Conservation (phyloP, 2,888 invertebrate species). For the Acrobasis consociella region DNA sequence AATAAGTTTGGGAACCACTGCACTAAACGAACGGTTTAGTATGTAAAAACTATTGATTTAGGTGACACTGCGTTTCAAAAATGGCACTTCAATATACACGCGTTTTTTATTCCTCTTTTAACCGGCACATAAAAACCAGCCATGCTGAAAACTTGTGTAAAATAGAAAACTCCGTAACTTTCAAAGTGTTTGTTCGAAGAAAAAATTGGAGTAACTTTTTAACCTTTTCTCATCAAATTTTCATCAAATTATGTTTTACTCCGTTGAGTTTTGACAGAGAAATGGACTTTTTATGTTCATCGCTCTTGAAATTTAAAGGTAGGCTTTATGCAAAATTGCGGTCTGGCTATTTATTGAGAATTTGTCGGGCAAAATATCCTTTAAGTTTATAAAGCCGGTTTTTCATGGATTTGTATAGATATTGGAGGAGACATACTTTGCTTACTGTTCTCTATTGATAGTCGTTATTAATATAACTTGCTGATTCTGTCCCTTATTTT, state of each 20-base stretch:
- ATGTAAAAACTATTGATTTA: too few relatives aligned
- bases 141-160: constrained; percentile 25
- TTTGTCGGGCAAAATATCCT: background rate
- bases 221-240: constrained; percentile 54
- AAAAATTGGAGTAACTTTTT: constrained; percentile 53
- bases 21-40: too few relatives aligned
- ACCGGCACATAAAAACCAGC: constrained; percentile 33
- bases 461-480: too few relatives aligned
- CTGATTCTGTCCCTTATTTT: too few relatives aligned
- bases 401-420: background rate
- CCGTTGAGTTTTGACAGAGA: constrained; percentile 39
- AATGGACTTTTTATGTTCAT: constrained; percentile 45
- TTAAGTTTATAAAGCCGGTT: background rate
- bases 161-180: constrained; percentile 34
- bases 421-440: too few relatives aligned
- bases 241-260: constrained; percentile 54
- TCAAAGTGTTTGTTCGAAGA: constrained; percentile 46
- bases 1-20: too few relatives aligned
- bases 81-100: too few relatives aligned
- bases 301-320: constrained; percentile 42
- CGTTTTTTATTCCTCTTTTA: background rate
- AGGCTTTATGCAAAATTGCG: constrained; percentile 13
- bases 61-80: too few relatives aligned
- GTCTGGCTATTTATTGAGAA: background rate
- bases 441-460: too few relatives aligned